Conservation (phyloP, 2,888 invertebrate genomes). For the Eilema caniola region DNA sequence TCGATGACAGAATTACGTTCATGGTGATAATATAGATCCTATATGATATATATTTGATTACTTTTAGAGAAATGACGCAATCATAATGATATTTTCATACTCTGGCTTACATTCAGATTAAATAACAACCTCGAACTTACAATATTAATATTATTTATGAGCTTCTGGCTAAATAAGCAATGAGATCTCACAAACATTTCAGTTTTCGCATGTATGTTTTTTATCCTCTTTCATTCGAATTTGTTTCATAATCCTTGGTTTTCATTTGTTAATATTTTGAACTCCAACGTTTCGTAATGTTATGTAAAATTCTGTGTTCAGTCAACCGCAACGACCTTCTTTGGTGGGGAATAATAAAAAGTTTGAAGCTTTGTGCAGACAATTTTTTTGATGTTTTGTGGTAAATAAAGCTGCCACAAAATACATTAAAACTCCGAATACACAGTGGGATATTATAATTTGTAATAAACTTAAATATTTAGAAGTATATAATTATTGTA, state of each 20-base stretch:
- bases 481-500: constrained; percentile 13
- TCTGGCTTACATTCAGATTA: constrained; percentile 47
- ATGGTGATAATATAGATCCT: constrained; percentile 63
- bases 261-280: constrained; percentile 36
- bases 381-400: constrained; percentile 22
- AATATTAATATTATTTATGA: constrained; percentile 15
- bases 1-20: constrained; percentile 75
- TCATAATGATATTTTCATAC: constrained; percentile 40
- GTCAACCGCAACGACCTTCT: constrained; percentile 38
- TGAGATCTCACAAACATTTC: constrained; percentile 10
- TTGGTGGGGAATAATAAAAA: constrained; percentile 40
- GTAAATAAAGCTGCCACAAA: constrained; percentile 21
- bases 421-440: constrained; percentile 29
- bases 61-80: constrained; percentile 68
- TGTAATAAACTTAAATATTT: constrained; percentile 27
- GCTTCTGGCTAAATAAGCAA: constrained; percentile 20
- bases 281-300: constrained; percentile 25
- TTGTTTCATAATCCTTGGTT: constrained; percentile 20
- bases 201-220: constrained; percentile 6
- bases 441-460: constrained; percentile 20
- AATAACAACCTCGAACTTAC: constrained; percentile 24
- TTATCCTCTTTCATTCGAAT: constrained; percentile 14
- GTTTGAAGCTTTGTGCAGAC: constrained; percentile 29
- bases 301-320: constrained; percentile 35
- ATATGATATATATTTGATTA: constrained; percentile 57